Base-by-base conservation (phyloP, 23 tunicate species). In the Diplosoma virens region DNA sequence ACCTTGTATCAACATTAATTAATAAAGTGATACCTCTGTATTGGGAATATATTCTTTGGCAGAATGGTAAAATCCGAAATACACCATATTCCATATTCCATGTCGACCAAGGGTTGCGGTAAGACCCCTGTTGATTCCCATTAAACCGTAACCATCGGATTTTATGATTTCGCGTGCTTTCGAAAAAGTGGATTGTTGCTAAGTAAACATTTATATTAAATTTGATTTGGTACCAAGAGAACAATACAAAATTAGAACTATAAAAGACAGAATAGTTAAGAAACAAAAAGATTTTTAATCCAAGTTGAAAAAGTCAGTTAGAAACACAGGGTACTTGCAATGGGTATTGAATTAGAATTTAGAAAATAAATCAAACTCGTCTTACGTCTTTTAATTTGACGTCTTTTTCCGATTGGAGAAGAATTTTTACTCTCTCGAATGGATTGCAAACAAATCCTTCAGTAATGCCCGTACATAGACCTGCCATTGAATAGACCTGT, bases 1-100 rank as follows among this genome's bases (percentile, higher is more conserved):
- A n/a, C n/a, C n/a, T n/a, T n/a, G n/a, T n/a, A n/a, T n/a, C n/a
- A n/a, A n/a, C n/a, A n/a, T n/a, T n/a, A n/a, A n/a, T n/a, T n/a
- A n/a, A n/a, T n/a, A n/a, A n/a, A n/a, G n/a, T n/a, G n/a, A n/a
- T 45, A 92, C 97, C 67, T 92, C 81, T 1, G 87, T 45, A 68
- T 85, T 36, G 2, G 97, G 97, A 23, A 82, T 76, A 37, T 85
- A 70, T 28, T 47, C 59, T 55, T 81, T 92, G 0, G 59, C 45
- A 0, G 87, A 78, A 71, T 92, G 97, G 50, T 81, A 94, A 25
- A 94, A 53, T 29, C 99, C 99, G 33, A 94, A 94, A 79, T 94
- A 94, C 27, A 94, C 86, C 99, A 87, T 87, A 56, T 94, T 94
- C 99, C 99, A 94, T 25, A 94, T 91, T 7, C 99, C 99, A 47